These are phyloP conservation scores for Globodera rostochiensis DNA, from an alignment of 1,140 invertebrate genomes.

Conservation along the genomic window DNA sequence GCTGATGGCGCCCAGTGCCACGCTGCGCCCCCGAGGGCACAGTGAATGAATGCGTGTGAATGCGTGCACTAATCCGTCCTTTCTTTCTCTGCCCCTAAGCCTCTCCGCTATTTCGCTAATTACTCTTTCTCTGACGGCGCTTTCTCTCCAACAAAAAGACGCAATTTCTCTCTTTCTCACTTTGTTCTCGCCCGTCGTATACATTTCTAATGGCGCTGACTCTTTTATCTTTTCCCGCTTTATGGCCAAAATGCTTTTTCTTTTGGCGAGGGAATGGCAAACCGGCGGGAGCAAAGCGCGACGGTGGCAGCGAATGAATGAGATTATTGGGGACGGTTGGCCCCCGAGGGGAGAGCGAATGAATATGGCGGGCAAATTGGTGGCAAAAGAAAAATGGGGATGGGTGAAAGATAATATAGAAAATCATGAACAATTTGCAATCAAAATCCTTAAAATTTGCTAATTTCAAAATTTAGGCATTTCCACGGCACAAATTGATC, in stretches of 20 bases:
- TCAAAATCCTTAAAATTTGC: no score
- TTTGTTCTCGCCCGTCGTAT: neutral
- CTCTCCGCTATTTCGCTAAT: neutral
- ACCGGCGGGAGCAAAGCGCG: neutral
- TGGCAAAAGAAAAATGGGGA: neutral
- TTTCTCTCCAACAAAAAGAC: neutral
- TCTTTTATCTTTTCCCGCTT: no score
- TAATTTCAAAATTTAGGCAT: no score
- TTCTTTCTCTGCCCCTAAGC: neutral
- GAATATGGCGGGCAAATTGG: neutral
- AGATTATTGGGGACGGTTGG: neutral
- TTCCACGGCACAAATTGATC: no score
- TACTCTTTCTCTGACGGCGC: neutral
- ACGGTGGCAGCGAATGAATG: neutral
- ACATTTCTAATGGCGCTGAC: no score
- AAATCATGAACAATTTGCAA: no score
- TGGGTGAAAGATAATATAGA: neutral
- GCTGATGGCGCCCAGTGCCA: neutral
- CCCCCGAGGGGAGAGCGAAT: neutral
- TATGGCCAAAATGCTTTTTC: neutral
- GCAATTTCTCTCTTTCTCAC: neutral
- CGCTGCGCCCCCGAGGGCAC: neutral
- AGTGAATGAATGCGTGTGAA: neutral
- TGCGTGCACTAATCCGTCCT: neutral
- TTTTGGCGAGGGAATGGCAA: neutral